phyloP scores from a whole-genome alignment of 2,113 vertebrate genomes.

The Aix galericulata region DNA sequence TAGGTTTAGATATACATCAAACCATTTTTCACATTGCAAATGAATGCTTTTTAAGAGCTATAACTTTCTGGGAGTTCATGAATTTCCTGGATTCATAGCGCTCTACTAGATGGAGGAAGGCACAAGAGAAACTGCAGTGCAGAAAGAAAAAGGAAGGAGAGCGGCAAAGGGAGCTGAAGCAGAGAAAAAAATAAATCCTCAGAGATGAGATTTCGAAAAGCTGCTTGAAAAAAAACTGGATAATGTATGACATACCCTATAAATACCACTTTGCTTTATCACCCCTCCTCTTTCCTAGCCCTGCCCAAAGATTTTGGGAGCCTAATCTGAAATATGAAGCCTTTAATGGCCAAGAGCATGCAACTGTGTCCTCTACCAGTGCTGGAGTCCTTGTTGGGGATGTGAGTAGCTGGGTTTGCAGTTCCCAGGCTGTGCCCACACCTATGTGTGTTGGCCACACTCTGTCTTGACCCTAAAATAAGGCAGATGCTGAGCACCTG shows the following conservation, averaged over 20 bases:
- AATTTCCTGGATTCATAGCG: slow-evolving; percentile 69
- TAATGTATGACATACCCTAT: background rate
- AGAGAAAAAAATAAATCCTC: slow-evolving; percentile 44
- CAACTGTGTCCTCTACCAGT: background rate
- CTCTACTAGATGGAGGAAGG: slow-evolving; percentile 15
- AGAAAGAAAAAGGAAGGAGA: background rate
- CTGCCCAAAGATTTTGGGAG: background rate
- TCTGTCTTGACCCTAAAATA: background rate
- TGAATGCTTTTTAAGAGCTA: slow-evolving; percentile 43
- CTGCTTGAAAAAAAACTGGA: slow-evolving; percentile 5
- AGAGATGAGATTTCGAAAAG: slow-evolving; percentile 30
- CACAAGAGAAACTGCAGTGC: background rate
- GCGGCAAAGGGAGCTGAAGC: background rate
- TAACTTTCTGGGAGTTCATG: slow-evolving; percentile 64
- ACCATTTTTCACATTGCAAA: slow-evolving; percentile 35
- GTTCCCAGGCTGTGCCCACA: background rate
- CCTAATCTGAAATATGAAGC: background rate
- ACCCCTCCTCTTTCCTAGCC: background rate
- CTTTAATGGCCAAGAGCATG: background rate
- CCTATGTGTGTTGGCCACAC: background rate
- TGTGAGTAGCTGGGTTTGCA: background rate
- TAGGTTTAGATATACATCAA: background rate
- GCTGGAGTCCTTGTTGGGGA: background rate
- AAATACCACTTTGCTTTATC: slow-evolving; percentile 26
- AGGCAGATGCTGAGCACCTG: background rate